These are phyloP conservation scores for Cnemophilus loriae DNA, from an alignment of 2,113 vertebrate species.

Conservation along the genomic window DNA sequence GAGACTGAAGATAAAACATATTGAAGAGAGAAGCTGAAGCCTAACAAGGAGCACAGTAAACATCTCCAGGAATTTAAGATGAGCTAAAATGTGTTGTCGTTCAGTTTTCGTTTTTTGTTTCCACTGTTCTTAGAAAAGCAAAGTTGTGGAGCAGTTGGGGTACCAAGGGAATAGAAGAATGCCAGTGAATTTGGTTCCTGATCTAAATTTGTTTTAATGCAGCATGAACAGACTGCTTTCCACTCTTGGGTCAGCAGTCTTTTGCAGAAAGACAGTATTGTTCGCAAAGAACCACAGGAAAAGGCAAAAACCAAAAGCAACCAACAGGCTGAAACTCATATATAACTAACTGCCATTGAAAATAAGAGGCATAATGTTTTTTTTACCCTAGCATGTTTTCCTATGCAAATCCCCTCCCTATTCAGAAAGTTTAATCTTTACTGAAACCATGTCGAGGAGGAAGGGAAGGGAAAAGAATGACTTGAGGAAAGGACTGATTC, in stretches of 20 bases:
- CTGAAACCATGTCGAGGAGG: neutral
- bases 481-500: neutral
- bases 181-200: conserved; percentile 66
- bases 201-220: conserved; percentile 68
- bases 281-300: conserved; percentile 58
- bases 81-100: conserved; percentile 4
- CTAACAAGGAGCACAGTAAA: conserved; percentile 17
- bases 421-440: conserved; percentile 14
- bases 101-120: conserved; percentile 58
- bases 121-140: conserved; percentile 72
- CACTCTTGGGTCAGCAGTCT: conserved; percentile 60
- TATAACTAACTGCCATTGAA: conserved; percentile 16
- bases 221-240: conserved; percentile 69
- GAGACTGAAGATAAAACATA: neutral
- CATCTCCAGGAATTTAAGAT: conserved; percentile 54
- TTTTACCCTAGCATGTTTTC: neutral
- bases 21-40: neutral
- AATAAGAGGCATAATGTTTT: neutral
- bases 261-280: conserved; percentile 51
- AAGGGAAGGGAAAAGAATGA: neutral
- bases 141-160: conserved; percentile 59
- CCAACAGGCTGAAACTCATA: neutral
- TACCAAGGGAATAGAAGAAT: conserved; percentile 76
- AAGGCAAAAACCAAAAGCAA: conserved; percentile 61
- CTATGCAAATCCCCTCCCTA: conserved; percentile 5